phyloP scores from a whole-genome alignment of 1,140 invertebrate species.

The Drosophila elegans region DNA sequence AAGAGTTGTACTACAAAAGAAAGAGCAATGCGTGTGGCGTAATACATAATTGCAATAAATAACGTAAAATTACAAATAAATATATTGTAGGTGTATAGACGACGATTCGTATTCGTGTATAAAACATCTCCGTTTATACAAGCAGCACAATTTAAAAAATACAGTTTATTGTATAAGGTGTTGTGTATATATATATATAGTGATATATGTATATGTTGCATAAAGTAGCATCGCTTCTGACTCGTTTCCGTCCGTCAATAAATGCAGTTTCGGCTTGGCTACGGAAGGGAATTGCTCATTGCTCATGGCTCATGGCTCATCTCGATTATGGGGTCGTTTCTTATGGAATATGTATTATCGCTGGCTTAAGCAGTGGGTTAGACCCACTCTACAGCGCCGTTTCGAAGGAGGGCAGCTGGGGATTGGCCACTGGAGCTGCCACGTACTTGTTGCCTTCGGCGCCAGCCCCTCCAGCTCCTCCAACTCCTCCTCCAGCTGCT shows the following conservation, averaged over 20 bases:
- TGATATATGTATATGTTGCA: constrained; percentile 66
- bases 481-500: constrained; percentile 12
- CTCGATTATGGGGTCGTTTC: constrained; percentile 54
- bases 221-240: constrained; percentile 78
- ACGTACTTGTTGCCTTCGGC: constrained; percentile 60
- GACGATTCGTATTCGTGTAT: constrained; percentile 70
- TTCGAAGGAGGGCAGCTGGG: constrained; percentile 73
- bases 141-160: constrained; percentile 79
- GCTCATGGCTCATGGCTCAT: constrained; percentile 47
- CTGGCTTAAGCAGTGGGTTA: constrained; percentile 48
- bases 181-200: constrained; percentile 54
- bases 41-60: constrained; percentile 82
- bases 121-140: constrained; percentile 74
- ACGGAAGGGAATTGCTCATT: constrained; percentile 55
- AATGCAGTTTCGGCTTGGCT: constrained; percentile 60
- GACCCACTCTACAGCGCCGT: constrained; percentile 77
- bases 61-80: constrained; percentile 82
- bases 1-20: constrained; percentile 40
- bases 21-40: constrained; percentile 68
- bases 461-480: constrained; percentile 6
- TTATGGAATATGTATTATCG: constrained; percentile 69
- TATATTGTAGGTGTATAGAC: constrained; percentile 68
- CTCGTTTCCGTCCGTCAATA: constrained; percentile 53
- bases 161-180: constrained; percentile 57
- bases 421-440: constrained; percentile 37